Conservation (phyloP, 2,113 vertebrate genomes). For the Neolamprologus ventralis region DNA sequence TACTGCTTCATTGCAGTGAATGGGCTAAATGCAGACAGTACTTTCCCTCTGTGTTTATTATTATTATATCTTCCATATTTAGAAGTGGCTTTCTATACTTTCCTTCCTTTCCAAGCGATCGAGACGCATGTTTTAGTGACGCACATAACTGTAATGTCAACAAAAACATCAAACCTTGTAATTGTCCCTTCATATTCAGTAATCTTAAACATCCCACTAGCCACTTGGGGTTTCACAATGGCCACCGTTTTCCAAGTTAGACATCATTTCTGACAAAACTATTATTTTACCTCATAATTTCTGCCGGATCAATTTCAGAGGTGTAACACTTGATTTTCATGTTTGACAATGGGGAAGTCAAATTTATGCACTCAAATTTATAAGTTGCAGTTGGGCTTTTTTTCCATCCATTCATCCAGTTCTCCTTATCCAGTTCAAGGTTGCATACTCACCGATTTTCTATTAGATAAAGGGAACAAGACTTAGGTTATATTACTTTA, state of each 20-base stretch:
- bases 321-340: background rate
- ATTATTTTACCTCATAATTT: background rate
- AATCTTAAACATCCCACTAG: background rate
- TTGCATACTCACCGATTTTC: background rate
- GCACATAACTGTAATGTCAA: background rate
- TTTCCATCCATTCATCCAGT: background rate
- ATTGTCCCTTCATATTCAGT: background rate
- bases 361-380: background rate
- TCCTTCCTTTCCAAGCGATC: background rate
- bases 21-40: background rate
- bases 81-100: background rate
- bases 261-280: background rate
- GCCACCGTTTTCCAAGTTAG: background rate
- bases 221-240: background rate
- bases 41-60: fast-evolving
- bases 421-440: background rate
- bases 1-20: background rate
- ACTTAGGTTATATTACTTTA: background rate
- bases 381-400: background rate
- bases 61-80: background rate
- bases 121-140: fast-evolving
- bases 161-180: background rate
- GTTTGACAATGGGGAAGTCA: background rate
- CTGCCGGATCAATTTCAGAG: background rate
- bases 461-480: background rate